Percentiles rank a stretch among this genome's conserved stretches.
Evolutionary conservation across 2,113 vertebrate genomes (phyloP).

Genomic region (Forbesichthys agassizii): DNA sequence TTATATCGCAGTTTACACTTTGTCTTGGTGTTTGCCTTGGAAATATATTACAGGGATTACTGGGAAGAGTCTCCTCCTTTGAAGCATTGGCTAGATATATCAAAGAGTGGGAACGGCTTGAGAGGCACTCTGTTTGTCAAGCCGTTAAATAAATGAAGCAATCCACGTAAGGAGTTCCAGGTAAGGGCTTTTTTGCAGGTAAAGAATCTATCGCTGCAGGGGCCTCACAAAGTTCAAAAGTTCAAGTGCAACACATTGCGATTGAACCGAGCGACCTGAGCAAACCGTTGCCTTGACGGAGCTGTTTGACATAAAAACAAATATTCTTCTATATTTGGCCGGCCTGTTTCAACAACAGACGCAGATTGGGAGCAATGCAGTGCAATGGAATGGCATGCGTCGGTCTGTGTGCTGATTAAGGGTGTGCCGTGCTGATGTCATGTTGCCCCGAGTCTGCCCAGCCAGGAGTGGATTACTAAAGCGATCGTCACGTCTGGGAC

Average conservation of each 20-base stretch:
- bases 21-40: slow-evolving; percentile 13
- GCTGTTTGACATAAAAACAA: slow-evolving; percentile 13
- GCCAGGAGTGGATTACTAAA: slow-evolving; percentile 7
- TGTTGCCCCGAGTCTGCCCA: slow-evolving; percentile 9
- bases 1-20: slow-evolving; percentile 7
- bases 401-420: not conserved
- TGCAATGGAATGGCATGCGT: slow-evolving; percentile 15
- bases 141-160: slow-evolving; percentile 48
- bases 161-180: slow-evolving; percentile 34
- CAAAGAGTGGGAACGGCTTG: slow-evolving; percentile 23
- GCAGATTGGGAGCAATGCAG: slow-evolving; percentile 4
- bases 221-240: slow-evolving; percentile 51
- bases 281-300: slow-evolving; percentile 5
- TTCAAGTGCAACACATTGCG: slow-evolving; percentile 43
- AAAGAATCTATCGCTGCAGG: slow-evolving; percentile 31
- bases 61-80: slow-evolving; percentile 20
- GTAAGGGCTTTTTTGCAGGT: slow-evolving; percentile 33
- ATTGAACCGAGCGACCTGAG: slow-evolving; percentile 44
- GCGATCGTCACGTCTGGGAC: slow-evolving; percentile 20
- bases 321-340: not conserved
- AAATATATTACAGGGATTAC: slow-evolving; percentile 11
- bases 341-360: slow-evolving; percentile 5
- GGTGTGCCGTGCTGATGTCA: slow-evolving; percentile 9
- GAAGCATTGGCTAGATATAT: slow-evolving; percentile 26
- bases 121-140: slow-evolving; percentile 43